Evolutionary conservation across 2,797 vertebrate genomes (phyloP).

Genomic region (Clarias platycephalus): DNA sequence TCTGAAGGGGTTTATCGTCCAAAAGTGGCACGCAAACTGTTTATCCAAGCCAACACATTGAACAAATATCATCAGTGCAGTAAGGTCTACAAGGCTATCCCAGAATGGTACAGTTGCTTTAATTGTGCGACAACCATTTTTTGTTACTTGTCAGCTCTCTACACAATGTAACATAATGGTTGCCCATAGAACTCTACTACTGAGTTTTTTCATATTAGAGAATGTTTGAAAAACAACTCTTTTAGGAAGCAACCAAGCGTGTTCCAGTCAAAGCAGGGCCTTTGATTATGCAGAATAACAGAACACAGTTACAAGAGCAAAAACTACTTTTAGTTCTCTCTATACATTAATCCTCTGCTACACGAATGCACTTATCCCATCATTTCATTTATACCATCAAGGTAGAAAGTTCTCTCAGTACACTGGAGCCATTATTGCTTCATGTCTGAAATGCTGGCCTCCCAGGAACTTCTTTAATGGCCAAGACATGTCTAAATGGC

Average conservation of each 20-base stretch:
- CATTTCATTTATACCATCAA: too few species aligned
- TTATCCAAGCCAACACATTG: neutral
- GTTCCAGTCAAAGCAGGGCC: too few species aligned
- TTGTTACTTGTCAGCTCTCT: neutral
- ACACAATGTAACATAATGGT: neutral
- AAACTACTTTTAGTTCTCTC: too few species aligned
- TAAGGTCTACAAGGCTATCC: neutral
- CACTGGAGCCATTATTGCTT: too few species aligned
- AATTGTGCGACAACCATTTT: neutral
- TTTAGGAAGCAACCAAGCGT: neutral
- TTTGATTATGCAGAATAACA: too few species aligned
- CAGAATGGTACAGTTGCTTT: neutral
- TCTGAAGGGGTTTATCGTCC: neutral
- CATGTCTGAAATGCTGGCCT: too few species aligned
- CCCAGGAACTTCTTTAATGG: neutral
- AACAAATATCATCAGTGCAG: neutral
- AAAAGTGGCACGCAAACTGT: neutral
- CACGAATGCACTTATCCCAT: too few species aligned
- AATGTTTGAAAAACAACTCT: too few species aligned
- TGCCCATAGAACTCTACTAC: neutral
- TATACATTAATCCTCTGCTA: too few species aligned
- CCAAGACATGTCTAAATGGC: too few species aligned
- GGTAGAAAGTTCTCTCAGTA: too few species aligned
- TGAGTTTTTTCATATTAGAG: neutral
- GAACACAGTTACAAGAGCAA: too few species aligned